Conservation (phyloP, 2,113 vertebrate genomes). For the Rhea americana region DNA sequence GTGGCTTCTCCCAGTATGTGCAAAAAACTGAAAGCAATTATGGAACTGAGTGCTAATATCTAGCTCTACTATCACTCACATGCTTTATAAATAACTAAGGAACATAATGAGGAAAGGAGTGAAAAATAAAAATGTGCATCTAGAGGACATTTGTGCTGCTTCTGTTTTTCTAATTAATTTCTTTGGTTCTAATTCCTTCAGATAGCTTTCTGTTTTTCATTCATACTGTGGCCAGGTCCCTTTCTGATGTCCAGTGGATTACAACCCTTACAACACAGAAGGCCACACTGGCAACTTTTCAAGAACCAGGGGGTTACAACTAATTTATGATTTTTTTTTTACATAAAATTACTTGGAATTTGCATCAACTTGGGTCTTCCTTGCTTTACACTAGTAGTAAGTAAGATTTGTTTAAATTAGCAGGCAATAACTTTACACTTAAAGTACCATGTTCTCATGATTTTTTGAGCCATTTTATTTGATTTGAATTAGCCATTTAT, state of each 20-base stretch:
- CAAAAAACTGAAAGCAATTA: not conserved
- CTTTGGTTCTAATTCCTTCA: not conserved
- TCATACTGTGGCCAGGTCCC: not conserved
- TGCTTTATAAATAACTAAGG: not conserved
- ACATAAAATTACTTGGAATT: not conserved
- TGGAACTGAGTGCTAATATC: not conserved
- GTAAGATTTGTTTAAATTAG: not conserved
- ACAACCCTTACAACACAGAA: not conserved
- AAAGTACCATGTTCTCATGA: not conserved
- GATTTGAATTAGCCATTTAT: not conserved
- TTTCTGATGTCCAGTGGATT: not conserved
- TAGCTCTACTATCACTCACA: not conserved
- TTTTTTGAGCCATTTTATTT: not conserved
- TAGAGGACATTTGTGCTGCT: not conserved
- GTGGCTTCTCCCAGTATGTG: not conserved
- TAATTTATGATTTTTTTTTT: not conserved
- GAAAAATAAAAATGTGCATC: not conserved
- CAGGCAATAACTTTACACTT: not conserved
- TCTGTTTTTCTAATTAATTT: not conserved
- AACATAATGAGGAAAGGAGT: not conserved
- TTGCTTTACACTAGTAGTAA: not conserved
- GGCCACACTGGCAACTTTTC: not conserved
- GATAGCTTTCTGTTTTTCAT: not conserved
- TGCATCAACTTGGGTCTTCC: not conserved
- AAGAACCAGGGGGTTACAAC: not conserved